Base-by-base conservation (phyloP, 2,888 invertebrate species). In the Tineola bisselliella region DNA sequence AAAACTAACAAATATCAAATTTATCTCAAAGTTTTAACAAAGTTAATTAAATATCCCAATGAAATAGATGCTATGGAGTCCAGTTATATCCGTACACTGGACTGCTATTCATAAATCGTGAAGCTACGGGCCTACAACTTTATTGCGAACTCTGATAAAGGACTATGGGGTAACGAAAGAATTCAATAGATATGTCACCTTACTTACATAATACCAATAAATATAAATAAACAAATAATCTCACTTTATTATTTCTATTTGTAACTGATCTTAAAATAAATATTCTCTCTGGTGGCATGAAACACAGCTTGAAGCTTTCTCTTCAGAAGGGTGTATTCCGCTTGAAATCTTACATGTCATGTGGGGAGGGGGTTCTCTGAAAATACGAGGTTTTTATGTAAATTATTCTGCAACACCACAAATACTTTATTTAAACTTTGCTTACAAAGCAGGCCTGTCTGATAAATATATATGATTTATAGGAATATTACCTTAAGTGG, bases 91-190 rank as follows among this genome's bases (percentile, higher is more conserved):
- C n/a, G 25, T 54, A 54, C 10, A 11, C 54, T 12, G 63, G 65
- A 65, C 67, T 68, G 67, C 69, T 69, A 70, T 69, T 70, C 70
- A 71, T 77, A 78, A 74, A 74, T 73, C 68, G 67, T 66, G 62
- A 63, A 68, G 67, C 63, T 62, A 61, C 63, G 33, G 64, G 67
- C 66, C 67, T 70, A 69, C 69, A 73, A 75, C 71, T 76, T 77
- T 78, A 75, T 71, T 73, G 73, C 72, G 62, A 64, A 71, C 64
- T 69, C 64, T 62, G 72, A 71, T 69, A 72, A 68, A 70, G 66
- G 66, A 66, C 64, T 62, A 54, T 15, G 66, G 66, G 67, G 68
- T 69, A 69, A 64, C 67, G 67, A 65, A 66, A 71, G 69, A 65
- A 71, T 33, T 58, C 4, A 25, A 58, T 58, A 30, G 58, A 58